Evolutionary conservation across 2,113 vertebrate species (phyloP), one percentile per base, ranked within the genome.

Genomic region (Eretmochelys imbricata): DNA sequence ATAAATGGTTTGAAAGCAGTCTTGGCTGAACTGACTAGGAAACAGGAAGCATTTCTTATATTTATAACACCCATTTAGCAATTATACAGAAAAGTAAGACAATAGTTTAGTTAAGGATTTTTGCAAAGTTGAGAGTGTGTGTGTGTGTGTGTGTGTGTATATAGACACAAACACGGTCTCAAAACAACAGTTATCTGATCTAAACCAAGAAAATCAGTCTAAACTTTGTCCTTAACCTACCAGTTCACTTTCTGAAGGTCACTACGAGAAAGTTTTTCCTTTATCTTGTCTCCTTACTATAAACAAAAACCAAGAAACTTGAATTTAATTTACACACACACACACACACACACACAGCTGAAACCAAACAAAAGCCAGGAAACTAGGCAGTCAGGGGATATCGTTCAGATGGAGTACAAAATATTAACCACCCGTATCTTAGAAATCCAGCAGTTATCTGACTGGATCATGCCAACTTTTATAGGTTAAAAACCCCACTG

Each of bases 21-120:
- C 55, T 94, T 97, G 96, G 72, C 97, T 97, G 97, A 98, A 96
- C 85, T 96, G 91, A 96, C 89, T 95, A 97, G 96, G 97, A 98
- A 98, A 96, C 94, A 88, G 96, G 87, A 87, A 95, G 91, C 93
- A 93, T 97, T 98, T 98, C 97, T 97, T 96, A 86, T 97, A 95
- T 98, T 98, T 94, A 54, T 96, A 96, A 97, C 84, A 86, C 87
- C 93, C 65, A 90, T 94, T 57, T 42, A 42, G n/a, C 42, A 96
- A 42, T 42, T 42, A 42, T 42, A 42, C 42, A 42, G 5, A 42
- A 42, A 5, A 42, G 42, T 42, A 42, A 42, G 42, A 42, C 42
- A 5, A 42, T 42, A 42, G 42, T 42, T 42, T 42, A 42, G 42
- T 42, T 42, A 84, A 93, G 85, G 97, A 96, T 94, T 97, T 97